Evolutionary conservation across 2,888 invertebrate species (phyloP), one percentile per base, ranked within the genome.

Genomic region (Merodon equestris): DNA sequence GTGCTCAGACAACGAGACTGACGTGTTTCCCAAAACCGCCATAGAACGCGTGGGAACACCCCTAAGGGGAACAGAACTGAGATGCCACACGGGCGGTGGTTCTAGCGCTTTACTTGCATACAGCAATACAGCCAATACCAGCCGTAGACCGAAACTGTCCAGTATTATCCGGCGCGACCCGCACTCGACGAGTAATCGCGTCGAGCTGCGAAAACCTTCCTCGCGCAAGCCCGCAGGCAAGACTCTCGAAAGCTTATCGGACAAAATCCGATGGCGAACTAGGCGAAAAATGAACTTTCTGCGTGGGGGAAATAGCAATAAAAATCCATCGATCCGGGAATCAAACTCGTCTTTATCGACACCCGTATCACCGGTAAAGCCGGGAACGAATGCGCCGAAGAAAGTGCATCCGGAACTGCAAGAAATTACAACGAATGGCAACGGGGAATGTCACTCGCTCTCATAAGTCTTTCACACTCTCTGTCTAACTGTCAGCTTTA

Each of bases 121-220:
- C 73, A 81, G 83, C 61, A 82, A 71, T 57, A 17, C 72, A 44
- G 38, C 71, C 50, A 13, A 75, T 13, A 71, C 83, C 0, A 82
- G 82, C 44, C 83, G 85, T 1, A 84, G 86, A 19, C 83, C 83
- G 0, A 85, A 85, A 48, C 82, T 85, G 27, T 86, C 86, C 40
- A 86, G 85, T 75, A 83, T 85, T 58, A 85, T 83, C 36, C 83
- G 86, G 5, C 70, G 79, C 0, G 74, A 79, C 19, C 74, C 70
- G 15, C 68, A 73, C 38, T 66, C 82, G 47, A n/a, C 71, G 1
- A 79, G 36, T 27, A 77, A 44, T 56, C 81, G 76, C 3, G 81
- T 82, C 5, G 82, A 82, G 9, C 45, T 82, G 14, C 56, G 81
- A 19, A 81, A 71, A 51, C 61, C 64, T 2, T 27, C 81, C 18